These are phyloP conservation scores for Mystacornis crossleyi DNA, from an alignment of 2,113 vertebrate species.

Conservation along the genomic window DNA sequence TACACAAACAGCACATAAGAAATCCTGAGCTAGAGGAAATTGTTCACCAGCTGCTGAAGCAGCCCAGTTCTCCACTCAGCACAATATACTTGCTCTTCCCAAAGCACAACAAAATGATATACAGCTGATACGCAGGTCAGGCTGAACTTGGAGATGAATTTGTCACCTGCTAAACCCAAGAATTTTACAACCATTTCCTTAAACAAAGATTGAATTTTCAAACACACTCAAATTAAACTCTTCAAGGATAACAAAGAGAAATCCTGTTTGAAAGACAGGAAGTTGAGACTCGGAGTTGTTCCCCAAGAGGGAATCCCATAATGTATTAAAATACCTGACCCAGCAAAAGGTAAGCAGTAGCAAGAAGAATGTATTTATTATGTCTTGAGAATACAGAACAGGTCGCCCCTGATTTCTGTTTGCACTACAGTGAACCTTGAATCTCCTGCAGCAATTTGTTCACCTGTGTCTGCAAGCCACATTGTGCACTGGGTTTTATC, in stretches of 20 bases:
- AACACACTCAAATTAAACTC: not conserved
- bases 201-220: not conserved
- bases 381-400: conserved; percentile 53
- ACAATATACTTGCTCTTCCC: not conserved
- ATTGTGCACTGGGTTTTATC: not conserved
- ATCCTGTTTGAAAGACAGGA: conserved; percentile 34
- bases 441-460: conserved; percentile 63
- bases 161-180: not conserved
- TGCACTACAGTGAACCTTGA: conserved; percentile 66
- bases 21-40: not conserved
- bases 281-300: conserved; percentile 38
- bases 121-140: not conserved
- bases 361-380: conserved; percentile 63
- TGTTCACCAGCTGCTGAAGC: not conserved
- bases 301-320: not conserved
- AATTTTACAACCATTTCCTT: not conserved
- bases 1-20: not conserved
- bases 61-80: not conserved
- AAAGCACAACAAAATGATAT: not conserved
- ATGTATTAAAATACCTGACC: conserved; percentile 53
- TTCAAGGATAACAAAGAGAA: not conserved
- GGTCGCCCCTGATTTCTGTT: conserved; percentile 59
- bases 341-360: conserved; percentile 54
- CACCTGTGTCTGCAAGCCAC: conserved; percentile 70
- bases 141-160: not conserved